A percentile compares a stretch with the other conserved stretches of the same genome.
Conservation (phyloP, 1,140 invertebrate genomes). For the Nasonia giraulti region DNA sequence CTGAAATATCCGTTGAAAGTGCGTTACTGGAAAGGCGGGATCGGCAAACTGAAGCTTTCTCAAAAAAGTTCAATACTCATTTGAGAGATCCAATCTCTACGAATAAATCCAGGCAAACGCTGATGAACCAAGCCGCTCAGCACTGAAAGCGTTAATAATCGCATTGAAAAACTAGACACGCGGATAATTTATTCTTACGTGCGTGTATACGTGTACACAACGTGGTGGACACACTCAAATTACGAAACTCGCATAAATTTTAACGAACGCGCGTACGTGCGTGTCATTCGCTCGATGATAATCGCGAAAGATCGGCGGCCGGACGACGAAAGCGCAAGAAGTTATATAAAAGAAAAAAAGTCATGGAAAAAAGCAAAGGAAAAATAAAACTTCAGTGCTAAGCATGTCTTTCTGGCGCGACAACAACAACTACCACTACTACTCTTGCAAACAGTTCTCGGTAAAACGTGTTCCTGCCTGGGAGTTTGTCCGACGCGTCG, state of each 20-base stretch:
- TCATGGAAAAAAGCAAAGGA: not conserved
- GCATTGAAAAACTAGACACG: slow-evolving; percentile 22
- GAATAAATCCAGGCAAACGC: slow-evolving; percentile 42
- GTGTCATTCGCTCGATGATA: not conserved
- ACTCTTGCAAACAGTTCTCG: not conserved
- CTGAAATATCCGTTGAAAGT: not conserved
- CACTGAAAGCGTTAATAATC: slow-evolving; percentile 49
- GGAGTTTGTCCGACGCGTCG: slow-evolving; percentile 65
- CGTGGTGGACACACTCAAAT: not conserved
- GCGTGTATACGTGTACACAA: too few species aligned
- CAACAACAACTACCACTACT: not conserved
- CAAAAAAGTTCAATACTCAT: slow-evolving; percentile 44
- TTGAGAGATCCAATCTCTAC: slow-evolving; percentile 50
- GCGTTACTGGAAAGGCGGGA: not conserved
- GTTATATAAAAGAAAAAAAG: slow-evolving; percentile 16
- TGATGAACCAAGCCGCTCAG: slow-evolving; percentile 42
- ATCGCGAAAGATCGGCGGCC: not conserved
- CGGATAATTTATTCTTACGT: not conserved
- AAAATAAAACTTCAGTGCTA: slow-evolving; percentile 18
- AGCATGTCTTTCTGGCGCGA: slow-evolving; percentile 6
- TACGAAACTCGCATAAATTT: not conserved
- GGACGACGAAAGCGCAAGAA: too few species aligned
- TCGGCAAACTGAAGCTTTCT: slow-evolving; percentile 2
- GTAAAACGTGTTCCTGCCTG: slow-evolving; percentile 63
- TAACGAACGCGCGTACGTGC: not conserved